These are phyloP conservation scores for Tenthredo notha DNA, from an alignment of 2,888 invertebrate genomes.

Conservation along the genomic window DNA sequence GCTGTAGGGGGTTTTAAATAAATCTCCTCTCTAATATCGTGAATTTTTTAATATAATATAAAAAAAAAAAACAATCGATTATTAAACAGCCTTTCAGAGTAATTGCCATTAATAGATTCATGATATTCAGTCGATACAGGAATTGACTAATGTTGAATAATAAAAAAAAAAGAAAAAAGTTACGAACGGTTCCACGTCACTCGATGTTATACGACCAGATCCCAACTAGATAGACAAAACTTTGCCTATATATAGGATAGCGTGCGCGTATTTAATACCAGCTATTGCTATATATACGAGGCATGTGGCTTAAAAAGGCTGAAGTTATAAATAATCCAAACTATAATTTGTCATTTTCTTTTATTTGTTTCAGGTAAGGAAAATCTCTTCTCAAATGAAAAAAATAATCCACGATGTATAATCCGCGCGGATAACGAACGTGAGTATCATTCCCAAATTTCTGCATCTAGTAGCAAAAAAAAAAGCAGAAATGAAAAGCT, in stretches of 20 bases:
- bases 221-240: background rate
- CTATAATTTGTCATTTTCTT: background rate
- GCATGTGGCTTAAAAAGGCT: background rate
- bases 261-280: background rate
- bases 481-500: background rate
- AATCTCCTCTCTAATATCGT: background rate
- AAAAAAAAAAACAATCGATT: background rate
- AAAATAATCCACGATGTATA: background rate
- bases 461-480: background rate
- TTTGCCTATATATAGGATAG: background rate
- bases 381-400: background rate
- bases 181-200: background rate
- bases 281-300: too few species aligned
- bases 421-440: background rate
- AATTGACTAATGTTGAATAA: background rate
- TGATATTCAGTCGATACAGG: background rate
- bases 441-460: background rate
- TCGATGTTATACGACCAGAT: background rate
- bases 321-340: background rate
- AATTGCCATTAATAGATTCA: slow-evolving; percentile 26
- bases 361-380: slow-evolving; percentile 29
- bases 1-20: background rate
- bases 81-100: slow-evolving; percentile 15
- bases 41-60: slow-evolving; percentile 27
- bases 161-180: too few species aligned